These are phyloP conservation scores for Euglossa dilemma DNA, from an alignment of 1,140 invertebrate species.

Conservation along the genomic window DNA sequence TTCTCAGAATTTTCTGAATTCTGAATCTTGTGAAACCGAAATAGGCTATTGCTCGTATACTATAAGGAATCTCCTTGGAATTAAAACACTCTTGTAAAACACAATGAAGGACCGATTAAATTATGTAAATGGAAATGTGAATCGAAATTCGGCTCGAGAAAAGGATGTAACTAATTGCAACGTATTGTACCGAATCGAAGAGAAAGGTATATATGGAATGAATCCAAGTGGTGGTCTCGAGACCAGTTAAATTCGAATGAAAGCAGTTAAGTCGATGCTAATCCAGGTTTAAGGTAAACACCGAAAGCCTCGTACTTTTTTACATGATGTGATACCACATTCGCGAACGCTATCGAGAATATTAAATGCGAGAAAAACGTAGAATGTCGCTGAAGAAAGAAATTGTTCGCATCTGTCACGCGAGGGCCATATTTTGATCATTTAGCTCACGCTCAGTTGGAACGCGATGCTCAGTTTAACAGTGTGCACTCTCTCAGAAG, in stretches of 20 bases:
- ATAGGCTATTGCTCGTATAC: too few species aligned
- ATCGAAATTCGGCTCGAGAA: too few species aligned
- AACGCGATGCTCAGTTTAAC: conserved; percentile 39
- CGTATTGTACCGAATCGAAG: too few species aligned
- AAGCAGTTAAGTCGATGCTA: not conserved
- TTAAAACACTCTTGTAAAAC: too few species aligned
- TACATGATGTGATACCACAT: not conserved
- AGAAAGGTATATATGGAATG: too few species aligned
- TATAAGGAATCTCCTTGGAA: too few species aligned
- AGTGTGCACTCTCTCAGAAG: conserved; percentile 41
- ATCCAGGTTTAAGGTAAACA: not conserved
- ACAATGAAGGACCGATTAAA: too few species aligned
- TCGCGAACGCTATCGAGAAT: not conserved
- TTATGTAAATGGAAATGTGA: too few species aligned
- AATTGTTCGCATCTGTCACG: not conserved
- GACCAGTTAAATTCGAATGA: too few species aligned
- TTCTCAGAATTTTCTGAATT: not conserved
- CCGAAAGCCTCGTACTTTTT: not conserved
- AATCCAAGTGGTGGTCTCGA: too few species aligned
- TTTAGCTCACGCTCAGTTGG: not conserved
- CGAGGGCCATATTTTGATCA: not conserved
- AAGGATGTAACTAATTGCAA: too few species aligned
- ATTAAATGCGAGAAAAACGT: not conserved
- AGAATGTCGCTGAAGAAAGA: not conserved
- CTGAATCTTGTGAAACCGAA: not conserved